Evolutionary conservation across 2,888 invertebrate genomes (phyloP), one percentile per base, ranked within the genome.

Genomic region (Meteorus cinctellus): DNA sequence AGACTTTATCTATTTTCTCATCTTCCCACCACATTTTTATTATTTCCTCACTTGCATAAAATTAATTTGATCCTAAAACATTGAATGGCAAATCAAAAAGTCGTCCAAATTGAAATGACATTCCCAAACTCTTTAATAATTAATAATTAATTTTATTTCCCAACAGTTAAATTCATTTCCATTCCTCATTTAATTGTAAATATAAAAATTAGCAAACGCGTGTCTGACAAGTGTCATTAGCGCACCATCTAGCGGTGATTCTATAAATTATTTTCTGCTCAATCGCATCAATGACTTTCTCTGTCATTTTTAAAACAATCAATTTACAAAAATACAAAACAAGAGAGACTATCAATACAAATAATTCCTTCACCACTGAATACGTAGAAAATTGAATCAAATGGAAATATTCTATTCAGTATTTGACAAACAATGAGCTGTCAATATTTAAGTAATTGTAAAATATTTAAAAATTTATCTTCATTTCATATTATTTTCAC

Each of bases 211-310:
- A 24, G 0, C 1, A 6, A 19, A 24, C 19, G 19, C n/a, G 19
- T n/a, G n/a, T 48, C 19, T 19, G 55, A n/a, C 24, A 24, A 55
- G 55, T 55, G 55, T 55, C 55, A 55, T 19, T 24, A 0, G 24
- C 19, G 19, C 19, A 55, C 55, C 55, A 55, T 55, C 55, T 55
- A 55, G 55, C 55, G 55, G 55, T 55, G 55, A 6, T 55, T 19
- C 5, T 8, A 24, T 19, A 55, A 19, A 55, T n/a, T 6, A 19
- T 55, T 19, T 1, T 24, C 6, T 19, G 5, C n/a, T 55, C n/a
- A 8, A 55, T 55, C 19, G 8, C 55, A 19, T 55, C 8, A 55
- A 55, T 24, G 24, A 19, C 10, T 19, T 19, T 24, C 19, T 3
- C 24, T 55, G 24, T 19, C 55, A 55, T 55, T 55, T 55, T 55